Evolutionary conservation across 2,113 vertebrate species (phyloP).

Genomic region (Sturnus vulgaris): DNA sequence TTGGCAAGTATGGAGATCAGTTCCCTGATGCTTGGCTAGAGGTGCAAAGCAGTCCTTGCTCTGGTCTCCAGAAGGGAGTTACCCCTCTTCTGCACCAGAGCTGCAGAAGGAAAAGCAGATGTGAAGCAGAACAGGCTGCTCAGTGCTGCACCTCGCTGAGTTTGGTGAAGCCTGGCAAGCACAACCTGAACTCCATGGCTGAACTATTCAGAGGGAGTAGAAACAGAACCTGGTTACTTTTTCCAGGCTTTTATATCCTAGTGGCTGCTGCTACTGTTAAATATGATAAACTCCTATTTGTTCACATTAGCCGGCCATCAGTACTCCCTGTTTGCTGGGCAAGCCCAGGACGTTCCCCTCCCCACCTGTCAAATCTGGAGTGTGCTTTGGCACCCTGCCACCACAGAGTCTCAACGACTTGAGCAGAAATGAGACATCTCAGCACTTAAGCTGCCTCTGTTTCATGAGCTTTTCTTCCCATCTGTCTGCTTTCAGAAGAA

Average conservation of each 20-base stretch:
- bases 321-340: conserved; percentile 19
- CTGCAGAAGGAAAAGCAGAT: not conserved
- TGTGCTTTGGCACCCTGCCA: conserved; percentile 57
- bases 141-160: not conserved
- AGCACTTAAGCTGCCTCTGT: conserved; percentile 17
- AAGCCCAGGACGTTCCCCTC: conserved; percentile 33
- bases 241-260: not conserved
- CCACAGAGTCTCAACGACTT: not conserved
- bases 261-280: conserved; percentile 45
- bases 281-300: conserved; percentile 27
- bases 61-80: not conserved
- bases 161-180: not conserved
- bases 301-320: not conserved
- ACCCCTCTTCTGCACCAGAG: not conserved
- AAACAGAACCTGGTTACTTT: conserved; percentile 1
- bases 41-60: not conserved
- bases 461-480: conserved; percentile 45
- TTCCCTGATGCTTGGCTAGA: not conserved
- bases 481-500: conserved; percentile 47
- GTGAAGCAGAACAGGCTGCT: not conserved
- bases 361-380: conserved; percentile 46
- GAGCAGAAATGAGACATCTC: conserved; percentile 58
- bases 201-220: not conserved
- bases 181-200: not conserved
- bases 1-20: not conserved